Base-by-base conservation (phyloP, 2,113 vertebrate species). In the Capra hircus region DNA sequence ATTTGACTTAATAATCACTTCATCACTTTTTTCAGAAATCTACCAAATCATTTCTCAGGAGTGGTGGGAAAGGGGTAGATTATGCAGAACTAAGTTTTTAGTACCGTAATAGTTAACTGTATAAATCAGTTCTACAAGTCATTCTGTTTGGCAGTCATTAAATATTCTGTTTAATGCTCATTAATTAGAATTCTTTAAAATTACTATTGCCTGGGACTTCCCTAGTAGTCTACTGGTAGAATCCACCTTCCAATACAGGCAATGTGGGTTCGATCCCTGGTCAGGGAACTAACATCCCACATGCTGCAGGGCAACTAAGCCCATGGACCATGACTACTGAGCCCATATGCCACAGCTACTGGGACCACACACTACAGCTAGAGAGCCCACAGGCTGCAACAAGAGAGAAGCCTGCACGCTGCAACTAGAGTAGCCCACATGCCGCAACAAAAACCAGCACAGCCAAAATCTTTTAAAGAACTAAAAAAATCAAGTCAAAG, bases 1-100 rank as follows among this genome's bases (percentile, higher is more conserved):
- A 80, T 93, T 82, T 95, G 30, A 94, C 40, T 97, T 97, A 95
- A 85, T 52, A 83, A 94, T 87, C 52, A 96, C 36, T 62, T 88
- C 64, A 91, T 74, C n/a, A 33, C 62, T 52, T 94, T 82, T 84
- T 74, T 91, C 2, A 92, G 43, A 95, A 92, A 82, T 92, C 25
- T 74, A 90, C 53, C 16, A 92, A 95, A 96, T 87, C 12, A 92
- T 45, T 71, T 83, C 74, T 30, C 53, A 91, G 15, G 43, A 80
- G 17, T 81, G 90, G 14, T 91, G 52, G 80, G 97, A 95, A 97
- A 74, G 16, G 12, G 3, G 7, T 57, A 90, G 13, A 88, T 25
- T 50, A 60, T 88, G 43, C 45, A 80, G 2, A 92, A 87, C 1
- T 81, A 89, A 91, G 28, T 67, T 85, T 94, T 92, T 40, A 93